A percentile compares a stretch with the other conserved stretches of the same genome.
These are phyloP conservation scores for Potamilus streckersoni DNA, from an alignment of 1,140 invertebrate genomes.

Conservation along the genomic window DNA sequence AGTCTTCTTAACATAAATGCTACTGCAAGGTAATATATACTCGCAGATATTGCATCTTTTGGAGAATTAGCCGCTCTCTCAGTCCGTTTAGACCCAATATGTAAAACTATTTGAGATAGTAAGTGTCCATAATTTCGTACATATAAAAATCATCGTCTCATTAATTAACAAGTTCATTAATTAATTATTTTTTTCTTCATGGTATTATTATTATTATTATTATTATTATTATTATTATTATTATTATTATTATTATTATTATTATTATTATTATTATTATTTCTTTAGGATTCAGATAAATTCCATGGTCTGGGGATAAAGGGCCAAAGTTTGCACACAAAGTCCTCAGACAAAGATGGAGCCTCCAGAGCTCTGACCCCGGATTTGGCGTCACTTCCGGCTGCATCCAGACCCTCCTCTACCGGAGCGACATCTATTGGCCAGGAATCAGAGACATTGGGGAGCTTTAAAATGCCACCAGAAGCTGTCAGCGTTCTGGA, in stretches of 20 bases:
- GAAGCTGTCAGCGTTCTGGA: slow-evolving; percentile 39
- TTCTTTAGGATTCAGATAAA: slow-evolving; percentile 18
- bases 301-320: slow-evolving; percentile 27
- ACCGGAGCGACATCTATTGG: slow-evolving; percentile 6
- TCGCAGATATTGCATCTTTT: too few species aligned
- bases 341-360: slow-evolving; percentile 31
- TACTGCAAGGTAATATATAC: too few species aligned
- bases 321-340: slow-evolving; percentile 29
- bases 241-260: slow-evolving; percentile 2
- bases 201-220: not conserved
- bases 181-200: not conserved
- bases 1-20: too few species aligned
- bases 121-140: not conserved
- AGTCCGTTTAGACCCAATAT: too few species aligned
- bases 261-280: not conserved
- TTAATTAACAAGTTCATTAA: too few species aligned
- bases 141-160: not conserved
- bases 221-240: not conserved
- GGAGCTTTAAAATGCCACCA: slow-evolving; percentile 31
- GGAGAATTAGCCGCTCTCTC: too few species aligned
- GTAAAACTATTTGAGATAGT: too few species aligned
- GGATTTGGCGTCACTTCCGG: slow-evolving; percentile 14
- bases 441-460: slow-evolving; percentile 29
- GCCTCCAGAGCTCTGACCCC: slow-evolving; percentile 8
- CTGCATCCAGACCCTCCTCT: slow-evolving; percentile 25